Conservation (phyloP, 64 coral and sea anemone species). For the Pocillopora verrucosa region DNA sequence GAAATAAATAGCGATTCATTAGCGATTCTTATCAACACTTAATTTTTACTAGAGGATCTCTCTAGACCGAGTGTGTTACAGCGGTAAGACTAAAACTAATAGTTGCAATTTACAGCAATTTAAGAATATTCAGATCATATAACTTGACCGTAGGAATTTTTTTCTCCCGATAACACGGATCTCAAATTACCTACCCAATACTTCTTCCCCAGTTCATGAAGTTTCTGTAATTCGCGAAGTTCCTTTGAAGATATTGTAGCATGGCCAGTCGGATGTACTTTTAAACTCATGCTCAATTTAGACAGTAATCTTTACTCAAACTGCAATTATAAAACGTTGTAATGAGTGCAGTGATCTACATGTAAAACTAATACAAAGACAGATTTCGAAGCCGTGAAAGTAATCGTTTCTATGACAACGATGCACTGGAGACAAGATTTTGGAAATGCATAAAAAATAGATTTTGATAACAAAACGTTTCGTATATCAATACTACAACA, state of each 20-base stretch:
- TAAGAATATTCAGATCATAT: no score
- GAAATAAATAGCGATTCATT: no score
- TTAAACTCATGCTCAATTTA: constrained; percentile 39
- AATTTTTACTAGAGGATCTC: no score
- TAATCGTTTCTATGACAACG: neutral
- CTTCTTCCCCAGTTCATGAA: constrained; percentile 85
- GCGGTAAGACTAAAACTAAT: no score
- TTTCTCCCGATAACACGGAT: no score
- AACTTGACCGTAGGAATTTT: neutral
- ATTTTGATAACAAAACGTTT: neutral
- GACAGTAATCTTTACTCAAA: neutral
- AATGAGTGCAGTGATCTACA: no score
- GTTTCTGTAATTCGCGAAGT: constrained; percentile 86
- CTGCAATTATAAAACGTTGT: no score
- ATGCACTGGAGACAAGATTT: neutral
- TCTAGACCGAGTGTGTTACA: no score
- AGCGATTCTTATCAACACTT: no score
- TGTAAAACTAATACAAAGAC: no score
- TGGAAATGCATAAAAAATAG: neutral
- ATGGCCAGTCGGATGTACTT: constrained; percentile 48
- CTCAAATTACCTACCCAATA: constrained; percentile 70
- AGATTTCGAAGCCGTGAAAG: no score
- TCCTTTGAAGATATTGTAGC: constrained; percentile 68
- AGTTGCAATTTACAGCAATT: no score
- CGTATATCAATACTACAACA: neutral